Evolutionary conservation across 1,140 invertebrate species (phyloP).

Genomic region (Apocrypta bakeri): DNA sequence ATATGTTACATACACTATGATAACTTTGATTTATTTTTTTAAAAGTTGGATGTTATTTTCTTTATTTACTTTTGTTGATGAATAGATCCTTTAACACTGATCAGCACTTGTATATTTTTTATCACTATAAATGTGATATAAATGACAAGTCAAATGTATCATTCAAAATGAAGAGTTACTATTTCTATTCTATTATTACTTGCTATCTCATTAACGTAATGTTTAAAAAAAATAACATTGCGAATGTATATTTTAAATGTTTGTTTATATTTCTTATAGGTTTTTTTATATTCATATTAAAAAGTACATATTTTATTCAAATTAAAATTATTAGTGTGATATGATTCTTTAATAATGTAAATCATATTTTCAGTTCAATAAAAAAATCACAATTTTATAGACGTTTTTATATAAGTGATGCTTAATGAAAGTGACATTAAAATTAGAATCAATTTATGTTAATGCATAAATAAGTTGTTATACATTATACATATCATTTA

Average conservation of each 20-base stretch:
- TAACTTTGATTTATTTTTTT: background rate
- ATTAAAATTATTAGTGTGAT: no score
- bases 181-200: no score
- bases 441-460: background rate
- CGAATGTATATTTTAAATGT: no score
- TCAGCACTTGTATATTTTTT: background rate
- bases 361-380: background rate
- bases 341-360: no score
- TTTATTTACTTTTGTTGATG: background rate
- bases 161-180: background rate
- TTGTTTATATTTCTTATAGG: no score
- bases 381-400: no score
- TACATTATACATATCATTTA: background rate
- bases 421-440: no score
- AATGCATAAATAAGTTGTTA: no score
- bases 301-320: no score
- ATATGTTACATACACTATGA: background rate
- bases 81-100: background rate
- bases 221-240: background rate
- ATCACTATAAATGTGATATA: background rate
- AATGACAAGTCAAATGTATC: background rate
- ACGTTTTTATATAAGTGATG: no score
- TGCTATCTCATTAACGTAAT: no score
- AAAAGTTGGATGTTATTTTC: background rate
- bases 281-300: no score